phyloP scores from a whole-genome alignment of 2,888 invertebrate species.

The Apamea crenata region DNA sequence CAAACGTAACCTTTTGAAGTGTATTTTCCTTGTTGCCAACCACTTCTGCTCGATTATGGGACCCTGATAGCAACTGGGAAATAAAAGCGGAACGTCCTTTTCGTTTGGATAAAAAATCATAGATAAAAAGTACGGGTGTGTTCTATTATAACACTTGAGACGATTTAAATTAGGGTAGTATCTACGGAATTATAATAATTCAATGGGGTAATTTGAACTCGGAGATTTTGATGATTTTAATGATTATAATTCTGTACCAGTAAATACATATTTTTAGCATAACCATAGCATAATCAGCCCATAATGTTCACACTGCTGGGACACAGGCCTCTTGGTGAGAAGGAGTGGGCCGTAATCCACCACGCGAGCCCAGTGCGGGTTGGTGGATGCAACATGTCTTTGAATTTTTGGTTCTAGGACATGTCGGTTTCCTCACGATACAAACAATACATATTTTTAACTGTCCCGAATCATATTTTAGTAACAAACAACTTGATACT shows the following conservation, averaged over 20 bases:
- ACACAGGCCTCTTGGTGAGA: too few relatives aligned
- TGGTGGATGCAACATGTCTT: too few relatives aligned
- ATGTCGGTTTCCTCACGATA: too few relatives aligned
- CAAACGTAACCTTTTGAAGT: background rate
- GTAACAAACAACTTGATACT: background rate
- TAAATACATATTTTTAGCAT: background rate
- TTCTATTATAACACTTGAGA: background rate
- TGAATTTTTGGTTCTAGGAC: too few relatives aligned
- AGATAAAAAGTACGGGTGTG: background rate
- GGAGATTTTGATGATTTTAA: background rate
- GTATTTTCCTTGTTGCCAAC: background rate
- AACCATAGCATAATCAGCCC: too few relatives aligned
- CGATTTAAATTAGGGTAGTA: background rate
- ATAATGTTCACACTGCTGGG: too few relatives aligned
- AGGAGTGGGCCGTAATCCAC: too few relatives aligned
- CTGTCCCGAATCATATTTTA: background rate
- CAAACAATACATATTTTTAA: background rate
- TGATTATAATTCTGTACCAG: background rate
- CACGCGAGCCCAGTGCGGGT: too few relatives aligned
- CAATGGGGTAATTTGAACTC: background rate
- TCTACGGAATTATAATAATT: background rate
- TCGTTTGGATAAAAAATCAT: background rate
- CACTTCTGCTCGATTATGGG: slow-evolving; percentile 16
- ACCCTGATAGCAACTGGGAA: background rate
- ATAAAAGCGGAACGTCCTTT: background rate